Evolutionary conservation across 2,888 invertebrate genomes (phyloP).

Genomic region (Thymelicus sylvestris): DNA sequence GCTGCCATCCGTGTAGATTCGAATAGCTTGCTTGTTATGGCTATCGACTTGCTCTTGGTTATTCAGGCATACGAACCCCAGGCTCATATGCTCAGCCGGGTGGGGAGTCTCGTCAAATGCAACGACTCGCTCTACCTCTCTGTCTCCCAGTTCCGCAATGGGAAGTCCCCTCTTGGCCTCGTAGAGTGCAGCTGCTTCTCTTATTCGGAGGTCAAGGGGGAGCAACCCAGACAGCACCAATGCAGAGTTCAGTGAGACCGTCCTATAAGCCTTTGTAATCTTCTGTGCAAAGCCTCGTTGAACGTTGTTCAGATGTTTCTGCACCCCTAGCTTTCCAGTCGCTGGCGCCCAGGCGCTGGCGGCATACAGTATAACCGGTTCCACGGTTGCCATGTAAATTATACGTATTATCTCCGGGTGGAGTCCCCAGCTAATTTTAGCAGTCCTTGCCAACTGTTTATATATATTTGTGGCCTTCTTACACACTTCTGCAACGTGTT

Average conservation of each 20-base stretch:
- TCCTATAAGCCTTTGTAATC: not conserved
- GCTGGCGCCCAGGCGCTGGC: slow-evolving; percentile 9
- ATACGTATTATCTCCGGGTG: not conserved
- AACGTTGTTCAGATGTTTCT: not conserved
- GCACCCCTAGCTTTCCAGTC: not conserved
- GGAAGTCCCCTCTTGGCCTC: not conserved
- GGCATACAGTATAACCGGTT: slow-evolving; percentile 3
- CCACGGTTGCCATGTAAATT: not conserved
- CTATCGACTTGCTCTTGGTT: not conserved
- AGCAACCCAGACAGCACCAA: not conserved
- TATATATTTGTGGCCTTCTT: not conserved
- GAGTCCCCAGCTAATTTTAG: slow-evolving; percentile 1
- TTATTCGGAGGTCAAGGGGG: not conserved
- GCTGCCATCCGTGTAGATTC: too few species aligned
- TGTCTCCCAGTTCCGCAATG: not conserved
- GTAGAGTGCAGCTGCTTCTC: not conserved
- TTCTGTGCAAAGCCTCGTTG: slow-evolving; percentile 8
- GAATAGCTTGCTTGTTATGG: too few species aligned
- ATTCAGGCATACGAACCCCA: not conserved
- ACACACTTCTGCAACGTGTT: not conserved
- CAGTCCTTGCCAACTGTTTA: not conserved
- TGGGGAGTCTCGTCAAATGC: not conserved
- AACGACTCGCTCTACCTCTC: not conserved
- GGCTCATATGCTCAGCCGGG: not conserved
- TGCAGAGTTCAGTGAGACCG: not conserved